phyloP scores from a whole-genome alignment of 2,888 invertebrate species.

The Rhimphoctona megacephalus region DNA sequence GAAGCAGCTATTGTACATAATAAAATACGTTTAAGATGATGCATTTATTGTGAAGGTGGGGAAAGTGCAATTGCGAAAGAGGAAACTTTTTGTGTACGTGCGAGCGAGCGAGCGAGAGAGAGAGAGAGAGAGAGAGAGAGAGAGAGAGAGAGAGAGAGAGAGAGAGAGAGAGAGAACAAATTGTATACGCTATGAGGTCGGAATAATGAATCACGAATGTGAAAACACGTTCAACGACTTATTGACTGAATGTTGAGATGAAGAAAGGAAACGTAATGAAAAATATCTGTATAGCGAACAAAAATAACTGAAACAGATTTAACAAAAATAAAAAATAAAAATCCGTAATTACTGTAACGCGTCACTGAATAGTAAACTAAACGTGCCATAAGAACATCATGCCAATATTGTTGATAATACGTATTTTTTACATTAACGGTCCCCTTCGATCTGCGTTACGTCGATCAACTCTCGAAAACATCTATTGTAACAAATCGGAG shows the following conservation, averaged over 20 bases:
- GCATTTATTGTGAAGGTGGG: conserved; percentile 83
- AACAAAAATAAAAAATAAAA: conserved; percentile 52
- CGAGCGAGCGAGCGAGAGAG: conserved; percentile 48
- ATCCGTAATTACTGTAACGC: conserved; percentile 74
- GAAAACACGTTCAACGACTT: conserved; percentile 61
- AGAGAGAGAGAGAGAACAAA: conserved; percentile 61
- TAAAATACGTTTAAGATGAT: conserved; percentile 80
- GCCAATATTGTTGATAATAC: conserved; percentile 83
- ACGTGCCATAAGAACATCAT: conserved; percentile 85
- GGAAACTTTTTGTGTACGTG: conserved; percentile 62
- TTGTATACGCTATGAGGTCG: conserved; percentile 69
- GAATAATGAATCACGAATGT: conserved; percentile 65
- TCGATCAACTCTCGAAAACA: conserved; percentile 67
- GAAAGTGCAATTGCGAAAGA: conserved; percentile 84
- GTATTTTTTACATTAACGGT: conserved; percentile 81
- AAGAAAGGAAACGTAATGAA: conserved; percentile 66
- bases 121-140: conserved; percentile 36
- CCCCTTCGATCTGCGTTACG: conserved; percentile 77
- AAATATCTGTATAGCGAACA: conserved; percentile 76
- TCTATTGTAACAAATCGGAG: conserved; percentile 43
- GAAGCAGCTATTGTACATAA: conserved; percentile 73
- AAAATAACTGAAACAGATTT: conserved; percentile 70
- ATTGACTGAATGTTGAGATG: conserved; percentile 75
- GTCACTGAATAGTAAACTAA: conserved; percentile 81
- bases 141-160: conserved; percentile 49